Evolutionary conservation across 2,797 vertebrate species (phyloP).

Genomic region (Lemur catta): DNA sequence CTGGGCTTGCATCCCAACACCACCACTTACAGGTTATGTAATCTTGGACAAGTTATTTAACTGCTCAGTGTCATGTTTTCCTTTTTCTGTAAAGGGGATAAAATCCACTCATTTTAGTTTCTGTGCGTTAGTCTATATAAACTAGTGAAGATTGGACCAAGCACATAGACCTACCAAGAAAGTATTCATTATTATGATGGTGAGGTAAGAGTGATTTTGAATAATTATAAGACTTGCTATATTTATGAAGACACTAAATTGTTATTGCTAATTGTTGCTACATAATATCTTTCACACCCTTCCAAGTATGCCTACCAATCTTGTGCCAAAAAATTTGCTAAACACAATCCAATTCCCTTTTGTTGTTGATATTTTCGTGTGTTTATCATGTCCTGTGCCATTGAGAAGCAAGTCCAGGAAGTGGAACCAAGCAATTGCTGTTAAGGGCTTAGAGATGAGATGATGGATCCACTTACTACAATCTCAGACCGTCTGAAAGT

Average conservation of each 20-base stretch:
- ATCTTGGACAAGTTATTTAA: neutral
- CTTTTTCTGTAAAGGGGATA: neutral
- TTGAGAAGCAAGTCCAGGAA: neutral
- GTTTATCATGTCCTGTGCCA: neutral
- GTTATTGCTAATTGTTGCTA: neutral
- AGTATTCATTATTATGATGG: neutral
- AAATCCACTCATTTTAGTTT: neutral
- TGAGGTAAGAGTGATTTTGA: neutral
- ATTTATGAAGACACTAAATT: neutral
- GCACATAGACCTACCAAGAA: neutral
- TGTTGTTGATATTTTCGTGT: neutral
- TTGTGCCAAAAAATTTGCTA: neutral
- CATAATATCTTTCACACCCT: neutral
- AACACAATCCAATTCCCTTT: neutral
- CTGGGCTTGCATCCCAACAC: neutral
- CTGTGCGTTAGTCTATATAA: neutral
- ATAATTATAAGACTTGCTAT: neutral
- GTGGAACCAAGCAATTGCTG: neutral
- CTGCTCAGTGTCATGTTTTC: neutral
- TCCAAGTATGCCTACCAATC: neutral
- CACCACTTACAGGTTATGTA: neutral
- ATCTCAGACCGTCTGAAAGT: neutral
- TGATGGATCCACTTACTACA: accelerated
- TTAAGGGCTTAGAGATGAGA: neutral
- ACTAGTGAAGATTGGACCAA: neutral